Evolutionary conservation across 1,140 invertebrate genomes (phyloP).

Genomic region (Eulimnadia texana): DNA sequence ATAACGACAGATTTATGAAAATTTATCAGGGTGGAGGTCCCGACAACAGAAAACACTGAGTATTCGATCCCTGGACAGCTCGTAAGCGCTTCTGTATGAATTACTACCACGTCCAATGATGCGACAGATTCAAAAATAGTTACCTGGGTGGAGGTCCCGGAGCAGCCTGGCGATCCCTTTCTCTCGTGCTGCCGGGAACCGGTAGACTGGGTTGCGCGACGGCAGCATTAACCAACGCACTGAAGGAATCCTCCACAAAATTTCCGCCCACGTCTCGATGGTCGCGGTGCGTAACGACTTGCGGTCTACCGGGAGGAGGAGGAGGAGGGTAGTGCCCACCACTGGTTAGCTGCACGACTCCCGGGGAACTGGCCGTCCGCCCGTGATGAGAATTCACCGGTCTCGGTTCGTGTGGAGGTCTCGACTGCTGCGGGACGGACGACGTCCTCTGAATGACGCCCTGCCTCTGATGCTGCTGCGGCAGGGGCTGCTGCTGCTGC

Average conservation of each 20-base stretch:
- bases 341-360: background rate
- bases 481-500: slow-evolving; percentile 1
- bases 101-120: too few species aligned
- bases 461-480: slow-evolving; percentile 20
- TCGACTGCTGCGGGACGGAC: slow-evolving; percentile 3
- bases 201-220: slow-evolving; percentile 66
- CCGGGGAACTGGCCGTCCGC: background rate
- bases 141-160: slow-evolving; percentile 7
- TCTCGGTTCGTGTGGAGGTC: background rate
- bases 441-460: slow-evolving; percentile 22
- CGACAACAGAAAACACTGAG: too few species aligned
- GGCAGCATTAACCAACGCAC: slow-evolving; percentile 70
- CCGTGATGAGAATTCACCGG: background rate
- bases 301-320: slow-evolving; percentile 4
- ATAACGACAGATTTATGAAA: too few species aligned
- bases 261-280: background rate
- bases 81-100: too few species aligned
- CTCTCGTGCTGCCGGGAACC: slow-evolving; percentile 40
- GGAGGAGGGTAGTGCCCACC: background rate
- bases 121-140: background rate
- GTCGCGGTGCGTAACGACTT: background rate
- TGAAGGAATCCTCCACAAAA: slow-evolving; percentile 54
- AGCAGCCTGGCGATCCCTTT: background rate
- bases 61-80: too few species aligned
- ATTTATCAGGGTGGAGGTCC: too few species aligned